Percentiles rank a stretch among this genome's conserved stretches.
Conservation (phyloP, 2,888 invertebrate genomes). For the Rugalucina vietnamica region DNA sequence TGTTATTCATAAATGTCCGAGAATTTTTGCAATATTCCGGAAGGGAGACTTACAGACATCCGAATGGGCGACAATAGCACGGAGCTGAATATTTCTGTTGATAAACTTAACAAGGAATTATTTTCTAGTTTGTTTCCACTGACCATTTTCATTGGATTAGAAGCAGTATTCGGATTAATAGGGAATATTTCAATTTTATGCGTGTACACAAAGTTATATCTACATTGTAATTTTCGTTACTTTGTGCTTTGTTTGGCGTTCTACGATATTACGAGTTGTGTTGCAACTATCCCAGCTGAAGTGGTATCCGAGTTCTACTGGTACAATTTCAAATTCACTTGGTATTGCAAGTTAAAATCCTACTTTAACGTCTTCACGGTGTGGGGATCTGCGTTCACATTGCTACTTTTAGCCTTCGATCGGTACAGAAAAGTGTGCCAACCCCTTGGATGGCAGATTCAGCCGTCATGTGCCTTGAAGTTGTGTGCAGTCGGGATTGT, state of each 20-base stretch:
- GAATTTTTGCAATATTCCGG: too few relatives aligned
- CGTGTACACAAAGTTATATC: conserved; percentile 23
- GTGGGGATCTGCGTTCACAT: conserved; percentile 43
- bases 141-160: conserved; percentile 41
- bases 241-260: conserved; percentile 45
- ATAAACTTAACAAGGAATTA: neutral
- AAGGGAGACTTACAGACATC: too few relatives aligned
- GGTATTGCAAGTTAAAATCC: conserved; percentile 57
- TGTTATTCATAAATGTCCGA: too few relatives aligned
- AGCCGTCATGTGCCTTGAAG: conserved; percentile 31
- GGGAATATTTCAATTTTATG: conserved; percentile 42
- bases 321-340: conserved; percentile 42
- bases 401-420: conserved; percentile 48
- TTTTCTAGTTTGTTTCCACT: conserved; percentile 26
- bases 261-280: conserved; percentile 51
- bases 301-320: conserved; percentile 47
- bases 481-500: conserved; percentile 20
- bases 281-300: conserved; percentile 49
- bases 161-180: conserved; percentile 34
- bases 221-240: conserved; percentile 38
- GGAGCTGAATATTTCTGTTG: too few relatives aligned
- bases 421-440: conserved; percentile 51
- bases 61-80: too few relatives aligned
- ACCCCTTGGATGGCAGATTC: conserved; percentile 49
- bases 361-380: conserved; percentile 53